Percentiles rank a stretch among this genome's conserved stretches.
phyloP scores from a whole-genome alignment of 2,113 vertebrate genomes.

The pig (Sus scrofa) region T2T-Sscrofa CM000823.6:62518001-62518500 shows the following conservation, averaged over 20 bases:
- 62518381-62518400: not conserved
- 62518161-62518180: not conserved
- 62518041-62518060: not conserved
- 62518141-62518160: not conserved
- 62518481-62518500: too few species aligned
- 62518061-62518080: not conserved
- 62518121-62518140: not conserved
- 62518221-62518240: not conserved
- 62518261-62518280: not conserved
- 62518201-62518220: not conserved
- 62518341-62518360: not conserved
- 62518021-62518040: not conserved
- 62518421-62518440: not conserved
- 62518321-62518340: not conserved
- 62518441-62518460: not conserved
- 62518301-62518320: not conserved
- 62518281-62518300: not conserved
- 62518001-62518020: not conserved
- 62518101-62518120: not conserved
- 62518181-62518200: not conserved
- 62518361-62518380: not conserved
- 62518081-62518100: not conserved
- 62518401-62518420: not conserved
- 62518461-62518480: not conserved
- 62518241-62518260: not conserved